A percentile compares a stretch with the other conserved stretches of the same genome.
Evolutionary conservation across 37 sponge, comb jelly and placozoan species (phyloP).

Genomic region (Amphimedon queenslandica): DNA sequence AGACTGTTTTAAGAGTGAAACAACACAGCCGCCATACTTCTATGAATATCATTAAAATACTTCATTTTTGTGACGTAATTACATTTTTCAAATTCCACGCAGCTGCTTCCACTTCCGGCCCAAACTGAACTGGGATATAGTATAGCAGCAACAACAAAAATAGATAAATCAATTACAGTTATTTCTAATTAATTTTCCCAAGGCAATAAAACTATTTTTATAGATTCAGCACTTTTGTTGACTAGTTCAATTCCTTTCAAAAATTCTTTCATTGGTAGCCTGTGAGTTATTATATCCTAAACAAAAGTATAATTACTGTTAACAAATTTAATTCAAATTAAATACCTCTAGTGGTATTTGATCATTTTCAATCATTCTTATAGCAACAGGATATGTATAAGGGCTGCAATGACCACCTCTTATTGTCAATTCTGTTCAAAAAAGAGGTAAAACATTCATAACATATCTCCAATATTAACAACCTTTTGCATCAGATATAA

Average conservation of each 20-base stretch:
- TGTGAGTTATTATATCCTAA: conserved; percentile 70
- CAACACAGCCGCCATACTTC: no score
- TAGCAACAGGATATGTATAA: conserved; percentile 58
- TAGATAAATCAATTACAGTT: no score
- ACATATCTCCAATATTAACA: not conserved
- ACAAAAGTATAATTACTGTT: not conserved
- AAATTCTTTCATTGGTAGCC: conserved; percentile 40
- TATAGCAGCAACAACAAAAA: no score
- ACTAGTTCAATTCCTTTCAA: conserved; percentile 66
- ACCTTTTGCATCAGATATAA: conserved; percentile 71
- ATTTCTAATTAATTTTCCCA: not conserved
- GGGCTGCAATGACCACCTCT: conserved; percentile 61
- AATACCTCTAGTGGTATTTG: conserved; percentile 60
- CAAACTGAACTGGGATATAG: no score
- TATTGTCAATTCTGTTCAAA: conserved; percentile 48
- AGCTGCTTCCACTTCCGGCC: no score
- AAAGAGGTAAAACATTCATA: not conserved
- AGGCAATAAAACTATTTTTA: conserved; percentile 71
- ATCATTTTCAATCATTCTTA: conserved; percentile 62
- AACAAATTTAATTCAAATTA: not conserved
- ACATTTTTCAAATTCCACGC: no score
- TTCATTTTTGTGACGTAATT: no score
- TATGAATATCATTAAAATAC: no score
- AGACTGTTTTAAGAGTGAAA: no score
- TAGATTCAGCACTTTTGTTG: conserved; percentile 60